Base-by-base conservation (phyloP, 2,888 invertebrate species). In the Philereme vetulata region DNA sequence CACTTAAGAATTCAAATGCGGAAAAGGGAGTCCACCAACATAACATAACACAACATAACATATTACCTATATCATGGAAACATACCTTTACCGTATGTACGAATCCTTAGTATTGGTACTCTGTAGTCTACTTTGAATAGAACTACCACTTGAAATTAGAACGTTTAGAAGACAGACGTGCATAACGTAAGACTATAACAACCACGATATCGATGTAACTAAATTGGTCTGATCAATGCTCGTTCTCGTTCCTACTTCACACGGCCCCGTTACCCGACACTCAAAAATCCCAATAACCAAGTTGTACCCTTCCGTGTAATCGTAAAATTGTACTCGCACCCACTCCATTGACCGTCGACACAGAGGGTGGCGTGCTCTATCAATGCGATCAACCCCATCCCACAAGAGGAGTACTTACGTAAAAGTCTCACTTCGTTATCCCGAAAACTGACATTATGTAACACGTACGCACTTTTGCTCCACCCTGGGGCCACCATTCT, bases 321-420 rank as follows among this genome's bases (percentile, higher is more conserved):
- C 54, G 61, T 65, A 64, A 64, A 66, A 60, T 56, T 64, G 63
- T 65, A 50, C 57, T 59, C 53, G 62, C 61, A 60, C 65, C 67
- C 60, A 47, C 50, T 56, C 56, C 61, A 69, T 64, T 62, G 65
- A 63, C 60, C 52, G 54, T 49, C 54, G 63, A 64, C 65, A 51
- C 48, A 21, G 57, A 21, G 10, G 59, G 62, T 49, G 49, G 51
- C 77, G 76, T 78, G 77, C 70, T 67, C 63, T 78, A 78, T 78
- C 77, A 62, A 56, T 47, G 44, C 58, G 67, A 77, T 77, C 77
- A 62, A 52, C 57, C 57, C 60, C 52, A 60, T 63, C 63, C 53
- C 35, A 46, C 46, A 35, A 40, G 10, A 52, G 47, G 10, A 43
- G 40, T 51, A 51, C 21, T 42, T 6, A 8, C 11, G 9, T 50